Base-by-base conservation (phyloP, 2,888 invertebrate genomes). In the Serripes groenlandicus region DNA sequence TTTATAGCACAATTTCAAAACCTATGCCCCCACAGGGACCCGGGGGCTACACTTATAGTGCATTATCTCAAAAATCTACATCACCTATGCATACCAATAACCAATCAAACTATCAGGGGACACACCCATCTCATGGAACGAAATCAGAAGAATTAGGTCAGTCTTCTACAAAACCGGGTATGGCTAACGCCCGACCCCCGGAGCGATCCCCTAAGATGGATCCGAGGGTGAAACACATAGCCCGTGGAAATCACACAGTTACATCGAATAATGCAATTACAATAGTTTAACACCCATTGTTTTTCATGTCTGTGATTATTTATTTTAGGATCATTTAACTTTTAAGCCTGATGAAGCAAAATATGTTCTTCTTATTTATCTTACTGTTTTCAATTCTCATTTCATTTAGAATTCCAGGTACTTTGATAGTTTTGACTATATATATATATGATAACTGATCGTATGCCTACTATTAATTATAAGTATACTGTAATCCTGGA, bases 231-330 rank as follows among this genome's bases (percentile, higher is more conserved):
- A 72, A 86, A 80, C 74, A 70, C 79, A 68, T 87, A 83, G 78
- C 85, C 54, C 81, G 84, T 52, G 72, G 73, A 32, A 81, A 86
- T 78, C 84, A 89, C 75, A 85, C 86, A 77, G 78, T 81, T 64
- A 76, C 85, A 78, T 88, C 90, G 64, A 91, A 90, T 70, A 92
- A 92, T 73, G 91, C 92, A 42, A 91, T 92, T n/a, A 92, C 91
- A 0, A 91, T 91, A 70, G 92, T 92, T 78, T 92, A 89, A 86
- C 32, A 58, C 28, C 1, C 35, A 54, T 60, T 21, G 58, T 18
- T 23, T n/a, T n/a, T n/a, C 52, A 58, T 26, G 11, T 58, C 58
- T 58, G 58, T 62, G 62, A 34, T 62, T n/a, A 34, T 4, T n/a
- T 3, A 62, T n/a, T n/a, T n/a, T n/a, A n/a, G n/a, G n/a, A n/a